Percentiles rank a stretch among this genome's conserved stretches.
Conservation (phyloP, 2,113 vertebrate species). For the Pan paniscus region DNA sequence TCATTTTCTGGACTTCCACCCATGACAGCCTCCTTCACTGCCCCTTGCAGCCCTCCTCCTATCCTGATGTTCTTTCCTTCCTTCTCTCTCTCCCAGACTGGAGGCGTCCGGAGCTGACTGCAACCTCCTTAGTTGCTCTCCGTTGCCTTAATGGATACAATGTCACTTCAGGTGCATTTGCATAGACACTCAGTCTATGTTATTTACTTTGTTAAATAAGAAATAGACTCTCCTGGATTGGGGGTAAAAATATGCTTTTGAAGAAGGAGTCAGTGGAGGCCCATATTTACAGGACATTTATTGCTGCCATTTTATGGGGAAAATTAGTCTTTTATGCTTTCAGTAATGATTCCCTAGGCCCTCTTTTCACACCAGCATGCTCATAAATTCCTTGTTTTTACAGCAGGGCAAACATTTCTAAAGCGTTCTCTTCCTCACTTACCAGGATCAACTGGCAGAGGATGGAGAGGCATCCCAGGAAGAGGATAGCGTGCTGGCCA, state of each 20-base stretch:
- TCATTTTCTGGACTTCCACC: not conserved
- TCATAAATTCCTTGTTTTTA: constrained; percentile 74
- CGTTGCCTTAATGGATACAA: not conserved
- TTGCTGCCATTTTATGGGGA: constrained; percentile 63
- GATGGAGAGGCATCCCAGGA: constrained; percentile 27
- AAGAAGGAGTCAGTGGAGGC: constrained; percentile 68
- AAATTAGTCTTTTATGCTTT: constrained; percentile 70
- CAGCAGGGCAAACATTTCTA: constrained; percentile 53
- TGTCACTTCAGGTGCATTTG: constrained; percentile 48
- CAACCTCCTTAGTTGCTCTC: not conserved
- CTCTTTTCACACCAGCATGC: constrained; percentile 59
- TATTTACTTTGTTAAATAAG: constrained; percentile 70
- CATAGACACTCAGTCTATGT: not conserved
- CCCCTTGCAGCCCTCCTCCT: not conserved
- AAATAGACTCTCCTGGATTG: constrained; percentile 64
- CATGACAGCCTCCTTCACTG: not conserved
- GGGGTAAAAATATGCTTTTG: constrained; percentile 63
- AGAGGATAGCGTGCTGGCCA: not conserved
- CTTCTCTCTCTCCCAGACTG: not conserved
- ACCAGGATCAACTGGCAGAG: constrained; percentile 41
- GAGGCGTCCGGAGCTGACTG: not conserved
- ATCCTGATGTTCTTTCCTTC: not conserved
- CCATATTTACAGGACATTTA: constrained; percentile 69
- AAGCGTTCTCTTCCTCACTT: constrained; percentile 40
- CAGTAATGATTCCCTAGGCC: constrained; percentile 65